Evolutionary conservation across 2,888 invertebrate species (phyloP), one percentile per base, ranked within the genome.

Genomic region (Muscina levida): DNA sequence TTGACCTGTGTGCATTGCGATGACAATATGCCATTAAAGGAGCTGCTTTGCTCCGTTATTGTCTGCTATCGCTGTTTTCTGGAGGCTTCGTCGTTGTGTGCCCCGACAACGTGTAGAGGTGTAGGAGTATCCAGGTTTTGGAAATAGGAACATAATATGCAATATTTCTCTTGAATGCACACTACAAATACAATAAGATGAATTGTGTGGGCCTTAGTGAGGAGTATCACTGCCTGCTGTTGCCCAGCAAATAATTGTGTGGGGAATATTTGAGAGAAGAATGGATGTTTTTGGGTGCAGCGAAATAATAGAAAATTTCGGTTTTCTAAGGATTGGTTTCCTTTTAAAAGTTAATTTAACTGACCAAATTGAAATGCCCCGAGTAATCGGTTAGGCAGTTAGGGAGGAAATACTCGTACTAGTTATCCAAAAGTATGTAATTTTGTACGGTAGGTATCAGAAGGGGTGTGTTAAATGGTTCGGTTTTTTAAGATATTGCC

Each of bases 1-100:
- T 53, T 53, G 53, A 53, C 53, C 53, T 53, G 53, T 22, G 53
- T 53, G 17, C 53, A 11, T 11, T 53, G 53, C n/a, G n/a, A n/a
- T 24, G 24, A 24, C 53, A 53, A 53, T 53, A 24, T 53, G 53
- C 22, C 53, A 53, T 11, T 13, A 22, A 24, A 24, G 24, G 53
- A 53, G 13, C 53, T 24, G 13, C 24, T 31, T 31, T 8, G 53
- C 24, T 8, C 6, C 15, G 17, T 46, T 44, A 44, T 44, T 44
- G 13, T 44, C 44, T 44, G 2, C 44, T 44, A 4, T 46, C 15
- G 15, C 15, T 46, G 46, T 1, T 17, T 46, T 17, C 11, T 44
- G 44, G 44, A 44, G 44, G 44, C 44, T 10, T 44, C n/a, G 6
- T 17, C 15, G 17, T 37, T 39, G 37, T 22, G 62, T 13, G 15